Conservation (phyloP, 2,797 vertebrate species). For the Tamandua tetradactyla region DNA sequence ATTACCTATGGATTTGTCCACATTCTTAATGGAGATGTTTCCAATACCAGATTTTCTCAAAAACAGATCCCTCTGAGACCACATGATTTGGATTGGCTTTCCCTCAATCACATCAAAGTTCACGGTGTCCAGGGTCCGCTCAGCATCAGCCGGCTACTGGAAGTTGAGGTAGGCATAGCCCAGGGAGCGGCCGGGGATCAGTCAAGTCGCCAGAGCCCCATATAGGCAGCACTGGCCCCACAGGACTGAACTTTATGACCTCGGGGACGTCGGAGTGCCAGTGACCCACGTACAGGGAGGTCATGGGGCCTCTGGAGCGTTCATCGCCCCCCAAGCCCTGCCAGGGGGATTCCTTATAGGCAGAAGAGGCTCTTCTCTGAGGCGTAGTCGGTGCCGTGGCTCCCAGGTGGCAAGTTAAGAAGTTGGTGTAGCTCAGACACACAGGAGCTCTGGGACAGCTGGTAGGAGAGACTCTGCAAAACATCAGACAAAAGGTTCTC, state of each 20-base stretch:
- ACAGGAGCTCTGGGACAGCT: constrained; percentile 10
- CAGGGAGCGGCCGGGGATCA: constrained; percentile 96
- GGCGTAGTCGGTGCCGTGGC: constrained; percentile 70
- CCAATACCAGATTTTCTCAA: constrained; percentile 98
- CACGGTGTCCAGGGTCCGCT: constrained; percentile 99
- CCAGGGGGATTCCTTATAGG: constrained; percentile 66
- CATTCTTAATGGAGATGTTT: constrained; percentile 99
- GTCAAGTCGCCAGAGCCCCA: constrained; percentile 98
- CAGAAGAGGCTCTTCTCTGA: constrained; percentile 66
- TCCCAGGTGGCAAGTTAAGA: constrained; percentile 66
- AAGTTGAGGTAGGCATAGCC: constrained; percentile 99
- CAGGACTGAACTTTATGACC: constrained; percentile 99
- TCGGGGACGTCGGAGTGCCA: constrained; percentile 98
- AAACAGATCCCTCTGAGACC: constrained; percentile 99
- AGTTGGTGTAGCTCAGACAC: not conserved
- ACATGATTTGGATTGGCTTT: constrained; percentile 99
- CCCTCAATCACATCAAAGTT: constrained; percentile 99
- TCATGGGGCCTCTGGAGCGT: constrained; percentile 96
- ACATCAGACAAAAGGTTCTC: constrained; percentile 72
- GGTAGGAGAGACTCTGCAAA: constrained; percentile 39
- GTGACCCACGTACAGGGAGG: constrained; percentile 97
- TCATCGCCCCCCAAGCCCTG: constrained; percentile 87
- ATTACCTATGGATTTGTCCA: constrained; percentile 99
- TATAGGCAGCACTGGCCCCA: constrained; percentile 97
- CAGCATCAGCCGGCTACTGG: constrained; percentile 97